Percentiles rank a stretch among this genome's conserved stretches.
Conservation (phyloP, 2,113 vertebrate species). For the Ramphastos sulfuratus region DNA sequence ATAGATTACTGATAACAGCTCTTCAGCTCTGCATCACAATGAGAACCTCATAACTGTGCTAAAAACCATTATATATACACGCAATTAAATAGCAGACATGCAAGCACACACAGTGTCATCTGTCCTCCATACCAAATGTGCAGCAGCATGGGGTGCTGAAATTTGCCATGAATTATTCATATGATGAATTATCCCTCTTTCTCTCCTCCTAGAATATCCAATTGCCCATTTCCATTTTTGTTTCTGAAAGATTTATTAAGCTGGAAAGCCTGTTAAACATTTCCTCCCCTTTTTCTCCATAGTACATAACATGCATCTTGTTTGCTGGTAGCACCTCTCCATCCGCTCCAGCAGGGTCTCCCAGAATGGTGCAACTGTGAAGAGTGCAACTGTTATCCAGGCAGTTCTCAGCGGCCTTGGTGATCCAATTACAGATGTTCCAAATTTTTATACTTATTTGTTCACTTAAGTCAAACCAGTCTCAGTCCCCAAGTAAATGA, state of each 20-base stretch:
- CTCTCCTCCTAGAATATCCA: conserved; percentile 38
- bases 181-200: conserved; percentile 16
- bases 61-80: not conserved
- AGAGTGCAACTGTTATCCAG: not conserved
- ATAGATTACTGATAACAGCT: not conserved
- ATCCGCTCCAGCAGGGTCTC: not conserved
- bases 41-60: not conserved
- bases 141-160: not conserved
- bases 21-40: not conserved
- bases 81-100: not conserved
- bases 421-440: not conserved
- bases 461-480: not conserved
- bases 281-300: not conserved
- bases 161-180: conserved; percentile 58
- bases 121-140: conserved; percentile 1
- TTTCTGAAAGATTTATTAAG: not conserved
- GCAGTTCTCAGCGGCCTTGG: not conserved
- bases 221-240: conserved; percentile 18
- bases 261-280: not conserved
- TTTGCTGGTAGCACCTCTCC: conserved; percentile 19
- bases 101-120: not conserved
- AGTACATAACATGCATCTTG: not conserved
- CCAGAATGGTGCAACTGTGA: not conserved
- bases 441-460: conserved; percentile 14
- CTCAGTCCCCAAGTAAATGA: not conserved